Conservation (phyloP, 2,797 vertebrate genomes). For the Pseudochromis fuscus region DNA sequence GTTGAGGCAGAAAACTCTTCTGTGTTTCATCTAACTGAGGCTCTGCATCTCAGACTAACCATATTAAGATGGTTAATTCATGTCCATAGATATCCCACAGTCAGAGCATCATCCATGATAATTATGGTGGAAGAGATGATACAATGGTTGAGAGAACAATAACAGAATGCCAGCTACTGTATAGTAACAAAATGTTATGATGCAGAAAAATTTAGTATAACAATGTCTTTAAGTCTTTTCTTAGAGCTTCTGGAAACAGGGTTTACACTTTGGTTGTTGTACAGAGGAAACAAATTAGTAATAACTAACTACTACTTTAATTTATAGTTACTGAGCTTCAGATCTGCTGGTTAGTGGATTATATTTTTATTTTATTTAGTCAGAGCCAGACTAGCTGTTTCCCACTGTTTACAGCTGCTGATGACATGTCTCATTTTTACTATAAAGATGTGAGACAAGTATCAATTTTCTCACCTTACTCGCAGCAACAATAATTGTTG, state of each 20-base stretch:
- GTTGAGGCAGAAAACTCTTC: no score
- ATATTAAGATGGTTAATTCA: slow-evolving; percentile 2
- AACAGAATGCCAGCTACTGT: neutral
- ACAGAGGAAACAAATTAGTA: neutral
- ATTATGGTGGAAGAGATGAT: neutral
- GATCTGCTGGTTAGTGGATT: no score
- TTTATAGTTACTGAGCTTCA: no score
- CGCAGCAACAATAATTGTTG: no score
- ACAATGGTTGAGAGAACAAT: neutral
- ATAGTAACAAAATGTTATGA: no score
- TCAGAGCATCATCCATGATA: neutral
- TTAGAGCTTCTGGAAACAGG: neutral
- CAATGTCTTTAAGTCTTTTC: no score
- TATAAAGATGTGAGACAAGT: no score
- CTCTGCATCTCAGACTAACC: neutral
- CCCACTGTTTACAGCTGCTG: neutral
- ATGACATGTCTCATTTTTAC: no score
- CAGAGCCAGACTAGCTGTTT: neutral
- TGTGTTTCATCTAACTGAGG: no score
- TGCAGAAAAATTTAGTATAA: no score
- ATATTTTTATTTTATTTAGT: no score
- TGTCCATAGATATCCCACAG: neutral
- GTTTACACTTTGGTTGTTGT: neutral
- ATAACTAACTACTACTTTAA: neutral
- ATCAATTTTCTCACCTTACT: no score